A percentile compares a stretch with the other conserved stretches of the same genome.
Conservation (phyloP, 2,113 vertebrate genomes). For the Solenodon paradoxus region DNA sequence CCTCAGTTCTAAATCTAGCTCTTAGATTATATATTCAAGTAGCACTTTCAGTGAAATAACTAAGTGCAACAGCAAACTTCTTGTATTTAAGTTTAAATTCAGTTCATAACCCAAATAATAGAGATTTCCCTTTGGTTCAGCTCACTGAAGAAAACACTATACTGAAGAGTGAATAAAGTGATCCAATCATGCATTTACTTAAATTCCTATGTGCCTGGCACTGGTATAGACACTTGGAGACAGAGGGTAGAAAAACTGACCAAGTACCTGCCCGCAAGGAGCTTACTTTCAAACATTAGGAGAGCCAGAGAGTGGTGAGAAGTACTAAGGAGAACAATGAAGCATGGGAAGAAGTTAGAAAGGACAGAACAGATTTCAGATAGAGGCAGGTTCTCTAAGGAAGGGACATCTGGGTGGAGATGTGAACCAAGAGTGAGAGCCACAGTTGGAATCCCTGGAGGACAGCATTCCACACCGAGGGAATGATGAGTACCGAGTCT, state of each 20-base stretch:
- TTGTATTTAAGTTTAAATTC: not conserved
- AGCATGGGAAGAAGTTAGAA: not conserved
- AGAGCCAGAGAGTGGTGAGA: not conserved
- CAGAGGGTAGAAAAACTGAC: not conserved
- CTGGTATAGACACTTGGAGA: not conserved
- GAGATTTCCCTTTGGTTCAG: not conserved
- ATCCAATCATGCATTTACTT: not conserved
- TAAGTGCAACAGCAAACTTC: not conserved
- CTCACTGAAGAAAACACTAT: not conserved
- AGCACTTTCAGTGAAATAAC: not conserved
- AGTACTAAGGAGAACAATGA: not conserved
- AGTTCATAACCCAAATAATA: not conserved
- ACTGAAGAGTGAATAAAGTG: not conserved
- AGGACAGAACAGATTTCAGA: not conserved
- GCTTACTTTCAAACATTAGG: not conserved
- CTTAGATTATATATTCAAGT: not conserved
- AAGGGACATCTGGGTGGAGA: too few species aligned
- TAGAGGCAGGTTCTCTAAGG: too few species aligned
- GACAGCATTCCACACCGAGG: rapidly evolving
- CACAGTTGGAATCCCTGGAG: not conserved
- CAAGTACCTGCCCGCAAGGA: not conserved
- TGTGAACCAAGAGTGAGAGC: too few species aligned
- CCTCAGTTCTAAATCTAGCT: not conserved
- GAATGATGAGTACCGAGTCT: not conserved
- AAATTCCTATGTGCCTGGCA: not conserved